phyloP scores from a whole-genome alignment of 2,888 invertebrate genomes.

The Harpagoxenus sublaevis region DNA sequence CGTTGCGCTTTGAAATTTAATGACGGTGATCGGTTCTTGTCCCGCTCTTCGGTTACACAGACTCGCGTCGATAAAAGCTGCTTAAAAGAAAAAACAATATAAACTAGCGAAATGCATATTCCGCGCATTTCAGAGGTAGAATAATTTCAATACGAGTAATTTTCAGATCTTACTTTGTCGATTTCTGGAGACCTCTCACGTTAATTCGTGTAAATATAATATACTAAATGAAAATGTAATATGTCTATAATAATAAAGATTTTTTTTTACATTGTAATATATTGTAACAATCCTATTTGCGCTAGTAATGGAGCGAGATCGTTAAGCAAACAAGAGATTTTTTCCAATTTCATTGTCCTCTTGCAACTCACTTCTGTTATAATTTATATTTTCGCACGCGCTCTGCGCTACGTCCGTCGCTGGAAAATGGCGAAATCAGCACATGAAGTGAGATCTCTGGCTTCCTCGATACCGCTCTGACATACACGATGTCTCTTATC shows the following conservation, averaged over 20 bases:
- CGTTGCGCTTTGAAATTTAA: slow-evolving; percentile 39
- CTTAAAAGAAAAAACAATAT: neutral
- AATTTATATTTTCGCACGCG: slow-evolving; percentile 16
- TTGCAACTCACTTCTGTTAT: neutral
- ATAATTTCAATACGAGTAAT: neutral
- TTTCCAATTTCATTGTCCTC: neutral
- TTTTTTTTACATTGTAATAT: neutral
- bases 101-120: neutral
- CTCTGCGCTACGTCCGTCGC: neutral
- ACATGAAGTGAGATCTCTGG: neutral
- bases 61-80: neutral
- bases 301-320: neutral
- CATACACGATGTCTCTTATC: neutral
- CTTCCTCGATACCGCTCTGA: neutral
- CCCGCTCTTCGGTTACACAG: neutral
- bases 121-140: neutral
- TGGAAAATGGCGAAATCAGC: slow-evolving; percentile 9
- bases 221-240: neutral
- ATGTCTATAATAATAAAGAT: slow-evolving; percentile 3
- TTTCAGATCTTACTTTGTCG: neutral
- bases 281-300: neutral
- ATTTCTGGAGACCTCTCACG: neutral
- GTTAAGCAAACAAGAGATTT: neutral
- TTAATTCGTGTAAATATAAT: neutral
- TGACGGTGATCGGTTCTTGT: slow-evolving; percentile 11